phyloP scores from a whole-genome alignment of 2,888 invertebrate species.

The Andrena praecox region DNA sequence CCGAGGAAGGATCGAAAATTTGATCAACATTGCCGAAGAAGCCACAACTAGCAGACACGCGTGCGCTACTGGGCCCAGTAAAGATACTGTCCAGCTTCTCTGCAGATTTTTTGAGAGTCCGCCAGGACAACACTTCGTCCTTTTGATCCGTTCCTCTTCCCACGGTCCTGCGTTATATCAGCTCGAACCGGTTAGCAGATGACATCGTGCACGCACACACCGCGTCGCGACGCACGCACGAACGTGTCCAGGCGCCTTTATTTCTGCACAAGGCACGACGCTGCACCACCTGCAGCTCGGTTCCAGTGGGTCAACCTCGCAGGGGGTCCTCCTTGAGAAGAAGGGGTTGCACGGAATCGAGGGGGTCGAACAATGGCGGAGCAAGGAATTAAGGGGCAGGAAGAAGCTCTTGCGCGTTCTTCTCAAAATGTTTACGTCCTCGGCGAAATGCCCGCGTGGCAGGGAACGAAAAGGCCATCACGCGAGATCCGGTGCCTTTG shows the following conservation, averaged over 20 bases:
- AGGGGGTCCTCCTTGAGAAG: constrained; percentile 70
- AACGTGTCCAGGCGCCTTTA: constrained; percentile 8
- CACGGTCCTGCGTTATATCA: constrained; percentile 79
- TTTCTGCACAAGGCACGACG: constrained; percentile 46
- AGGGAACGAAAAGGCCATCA: constrained; percentile 24
- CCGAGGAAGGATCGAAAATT: not conserved
- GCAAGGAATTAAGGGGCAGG: constrained; percentile 25
- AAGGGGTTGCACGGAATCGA: constrained; percentile 59
- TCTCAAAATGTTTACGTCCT: constrained; percentile 4
- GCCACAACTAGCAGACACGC: not conserved
- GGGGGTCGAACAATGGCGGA: constrained; percentile 33
- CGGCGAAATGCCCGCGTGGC: constrained; percentile 12
- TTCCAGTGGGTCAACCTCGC: constrained; percentile 68
- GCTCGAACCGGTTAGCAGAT: constrained; percentile 80
- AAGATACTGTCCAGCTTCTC: constrained; percentile 38
- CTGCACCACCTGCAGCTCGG: constrained; percentile 74
- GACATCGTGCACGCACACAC: constrained; percentile 72
- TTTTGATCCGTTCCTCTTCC: constrained; percentile 74
- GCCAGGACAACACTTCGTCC: constrained; percentile 42
- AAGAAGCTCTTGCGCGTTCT: not conserved
- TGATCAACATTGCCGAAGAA: not conserved
- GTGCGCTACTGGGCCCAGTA: not conserved
- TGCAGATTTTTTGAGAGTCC: not conserved
- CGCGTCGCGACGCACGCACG: constrained; percentile 20
- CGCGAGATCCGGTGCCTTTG: not conserved